Evolutionary conservation across 2,113 vertebrate species (phyloP), one percentile per base, ranked within the genome.

Genomic region (Lasiurus borealis): DNA sequence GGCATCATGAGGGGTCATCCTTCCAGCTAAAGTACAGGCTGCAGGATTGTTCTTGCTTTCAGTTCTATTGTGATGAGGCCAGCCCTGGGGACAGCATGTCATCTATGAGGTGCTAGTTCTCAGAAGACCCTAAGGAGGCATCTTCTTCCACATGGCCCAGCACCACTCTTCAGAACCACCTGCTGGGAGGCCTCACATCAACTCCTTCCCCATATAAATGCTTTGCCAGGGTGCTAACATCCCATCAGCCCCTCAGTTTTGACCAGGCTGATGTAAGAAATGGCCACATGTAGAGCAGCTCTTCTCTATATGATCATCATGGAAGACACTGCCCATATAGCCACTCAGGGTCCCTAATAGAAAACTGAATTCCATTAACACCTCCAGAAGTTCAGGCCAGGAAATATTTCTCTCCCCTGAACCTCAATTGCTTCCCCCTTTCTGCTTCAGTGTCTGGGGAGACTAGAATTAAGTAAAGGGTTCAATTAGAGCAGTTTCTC

Each of bases 241-340:
- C 75, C 14, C 89, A 18, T 29, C 27, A 3, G 34, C 27, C 57
- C 80, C 52, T 76, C 10, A 5, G 68, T 44, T 31, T 75, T 64
- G 10, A 36, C 52, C 52, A 23, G 29, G 40, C 46, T 29, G 16
- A 5, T 4, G 0, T 18, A 29, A 71, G 80, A 76, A 46, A 62
- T 0, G 1, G 50, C 52, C 18, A 5, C 50, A 1, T 1, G 8
- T 0, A 40, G 64, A 48, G 31, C 2, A 16, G 5, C 36, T 40
- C 44, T 16, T 76, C 68, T 62, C 82, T 31, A 14, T 23, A 27
- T 46, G 23, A 34, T 14, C 3, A 4, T 62, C 66, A 15, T 19
- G 25, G 62, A 27, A 14, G 57, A 19, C 5, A 3, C 29, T n/a
- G 31, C 15, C 88, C 13, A 7, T 31, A 14, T 62, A 23, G 31